Conservation (phyloP, 2,888 invertebrate genomes). For the Mechanitis messenoides region DNA sequence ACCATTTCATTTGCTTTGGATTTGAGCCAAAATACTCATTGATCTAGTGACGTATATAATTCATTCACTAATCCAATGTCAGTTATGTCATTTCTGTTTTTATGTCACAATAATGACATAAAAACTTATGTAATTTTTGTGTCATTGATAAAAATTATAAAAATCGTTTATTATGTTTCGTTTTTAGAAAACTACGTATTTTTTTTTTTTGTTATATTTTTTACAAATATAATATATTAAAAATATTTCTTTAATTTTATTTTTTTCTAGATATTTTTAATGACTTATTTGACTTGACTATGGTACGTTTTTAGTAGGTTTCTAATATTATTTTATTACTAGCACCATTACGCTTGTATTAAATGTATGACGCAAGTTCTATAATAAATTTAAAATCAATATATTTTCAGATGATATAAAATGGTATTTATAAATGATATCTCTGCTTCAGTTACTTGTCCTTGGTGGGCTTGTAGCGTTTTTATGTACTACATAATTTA, state of each 20-base stretch:
- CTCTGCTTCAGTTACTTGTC: conserved; percentile 55
- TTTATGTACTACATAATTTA: conserved; percentile 51
- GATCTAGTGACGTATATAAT: background rate
- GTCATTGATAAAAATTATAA: too few relatives aligned
- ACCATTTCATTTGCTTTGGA: background rate
- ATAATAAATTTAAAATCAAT: conserved; percentile 34
- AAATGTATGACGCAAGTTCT: conserved; percentile 31
- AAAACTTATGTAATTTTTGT: too few relatives aligned
- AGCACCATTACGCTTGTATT: conserved; percentile 2
- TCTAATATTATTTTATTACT: conserved; percentile 2
- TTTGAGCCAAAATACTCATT: conserved; percentile 3
- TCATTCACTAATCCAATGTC: background rate
- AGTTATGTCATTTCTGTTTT: too few relatives aligned
- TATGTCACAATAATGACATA: too few relatives aligned
- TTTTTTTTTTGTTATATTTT: too few relatives aligned
- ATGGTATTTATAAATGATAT: conserved; percentile 35
- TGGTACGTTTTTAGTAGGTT: too few relatives aligned
- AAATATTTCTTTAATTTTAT: background rate
- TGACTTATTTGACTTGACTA: too few relatives aligned
- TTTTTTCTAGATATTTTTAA: background rate
- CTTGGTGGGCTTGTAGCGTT: conserved; percentile 55
- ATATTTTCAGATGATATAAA: conserved; percentile 61
- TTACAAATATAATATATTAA: too few relatives aligned
- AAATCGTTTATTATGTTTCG: too few relatives aligned
- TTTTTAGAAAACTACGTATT: too few relatives aligned